These are phyloP conservation scores for Pseudoips prasinana DNA, from an alignment of 2,888 invertebrate genomes.

Conservation along the genomic window DNA sequence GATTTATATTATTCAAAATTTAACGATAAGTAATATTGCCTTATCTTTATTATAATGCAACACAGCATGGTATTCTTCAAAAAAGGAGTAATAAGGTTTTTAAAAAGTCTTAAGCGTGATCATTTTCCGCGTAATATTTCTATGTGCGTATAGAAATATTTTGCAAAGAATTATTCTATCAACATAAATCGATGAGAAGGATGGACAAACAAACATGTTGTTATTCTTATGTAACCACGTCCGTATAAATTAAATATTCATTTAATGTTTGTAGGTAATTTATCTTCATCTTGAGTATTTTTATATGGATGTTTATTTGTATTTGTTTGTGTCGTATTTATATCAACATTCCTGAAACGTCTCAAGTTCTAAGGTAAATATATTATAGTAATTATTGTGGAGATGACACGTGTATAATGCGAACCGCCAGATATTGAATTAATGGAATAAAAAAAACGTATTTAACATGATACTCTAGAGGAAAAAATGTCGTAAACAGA, in stretches of 20 bases:
- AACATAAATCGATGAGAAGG: slow-evolving; percentile 31
- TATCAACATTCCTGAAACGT: slow-evolving; percentile 50
- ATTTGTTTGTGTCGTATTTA: slow-evolving; percentile 29
- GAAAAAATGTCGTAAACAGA: slow-evolving; percentile 14
- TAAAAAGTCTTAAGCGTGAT: no score
- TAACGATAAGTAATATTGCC: no score
- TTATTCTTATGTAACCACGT: slow-evolving; percentile 34
- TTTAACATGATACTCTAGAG: slow-evolving; percentile 26
- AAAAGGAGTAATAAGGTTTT: no score
- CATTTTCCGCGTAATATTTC: no score
- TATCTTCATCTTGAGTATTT: slow-evolving; percentile 34
- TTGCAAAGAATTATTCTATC: no score
- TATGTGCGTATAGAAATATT: no score
- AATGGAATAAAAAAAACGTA: slow-evolving; percentile 20
- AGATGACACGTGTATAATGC: slow-evolving; percentile 32
- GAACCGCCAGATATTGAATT: slow-evolving; percentile 24
- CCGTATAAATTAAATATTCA: slow-evolving; percentile 40
- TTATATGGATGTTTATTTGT: slow-evolving; percentile 35
- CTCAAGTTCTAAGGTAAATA: slow-evolving; percentile 49
- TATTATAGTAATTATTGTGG: slow-evolving; percentile 36
- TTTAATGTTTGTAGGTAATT: slow-evolving; percentile 32
- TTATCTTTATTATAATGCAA: no score
- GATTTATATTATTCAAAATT: no score
- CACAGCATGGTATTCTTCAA: no score
- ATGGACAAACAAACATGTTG: slow-evolving; percentile 36